These are phyloP conservation scores for Phoxinus phoxinus DNA, from an alignment of 2,113 vertebrate genomes.

Conservation along the genomic window DNA sequence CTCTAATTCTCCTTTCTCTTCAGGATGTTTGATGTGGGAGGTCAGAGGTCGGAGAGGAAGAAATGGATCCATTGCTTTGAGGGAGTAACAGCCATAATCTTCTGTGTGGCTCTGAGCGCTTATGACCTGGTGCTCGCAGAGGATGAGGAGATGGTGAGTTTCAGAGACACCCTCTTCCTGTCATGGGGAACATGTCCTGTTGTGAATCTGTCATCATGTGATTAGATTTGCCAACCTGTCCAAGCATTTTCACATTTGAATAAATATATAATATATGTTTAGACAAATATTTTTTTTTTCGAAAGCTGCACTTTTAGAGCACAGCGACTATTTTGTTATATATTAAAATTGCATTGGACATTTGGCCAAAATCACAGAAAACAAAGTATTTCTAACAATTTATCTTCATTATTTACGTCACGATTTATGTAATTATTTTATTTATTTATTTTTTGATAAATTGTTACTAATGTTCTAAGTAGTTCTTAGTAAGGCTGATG, in stretches of 20 bases:
- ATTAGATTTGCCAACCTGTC: background rate
- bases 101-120: conserved; percentile 95
- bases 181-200: no score
- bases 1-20: conserved; percentile 9
- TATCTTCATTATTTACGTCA: background rate
- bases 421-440: background rate
- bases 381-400: background rate
- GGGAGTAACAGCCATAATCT: conserved; percentile 98
- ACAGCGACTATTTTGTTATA: no score
- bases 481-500: background rate
- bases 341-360: no score
- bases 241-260: background rate
- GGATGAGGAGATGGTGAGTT: conserved; percentile 96
- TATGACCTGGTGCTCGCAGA: conserved; percentile 98
- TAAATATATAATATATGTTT: background rate
- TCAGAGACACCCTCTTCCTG: no score
- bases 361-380: background rate
- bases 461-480: background rate
- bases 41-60: conserved; percentile 91
- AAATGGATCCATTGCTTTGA: conserved; percentile 99
- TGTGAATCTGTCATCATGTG: background rate
- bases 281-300: background rate
- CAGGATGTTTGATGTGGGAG: conserved; percentile 96
- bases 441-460: no score
- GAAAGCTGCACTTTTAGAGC: no score